Evolutionary conservation across 2,113 vertebrate species (phyloP).

Genomic region (Toxotes jaculatrix): DNA sequence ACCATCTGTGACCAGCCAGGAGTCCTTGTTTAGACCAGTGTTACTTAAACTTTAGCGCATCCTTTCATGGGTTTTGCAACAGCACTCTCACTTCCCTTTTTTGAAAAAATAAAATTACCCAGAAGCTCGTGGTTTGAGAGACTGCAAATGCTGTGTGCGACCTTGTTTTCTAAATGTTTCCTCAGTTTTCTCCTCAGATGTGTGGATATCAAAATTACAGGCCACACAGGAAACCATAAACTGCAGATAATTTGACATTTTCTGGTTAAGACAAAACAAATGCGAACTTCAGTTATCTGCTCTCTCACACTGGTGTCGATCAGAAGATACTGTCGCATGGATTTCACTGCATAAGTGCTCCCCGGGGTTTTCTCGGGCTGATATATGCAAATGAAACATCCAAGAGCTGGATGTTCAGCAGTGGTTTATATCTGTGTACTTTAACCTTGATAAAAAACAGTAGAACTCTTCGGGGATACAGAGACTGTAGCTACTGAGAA

Average conservation of each 20-base stretch:
- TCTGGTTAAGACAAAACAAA: conserved; percentile 1
- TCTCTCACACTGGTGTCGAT: not conserved
- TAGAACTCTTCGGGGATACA: conserved; percentile 41
- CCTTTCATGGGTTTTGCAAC: too few species aligned
- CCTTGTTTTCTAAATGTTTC: conserved; percentile 1
- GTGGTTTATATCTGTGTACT: conserved; percentile 37
- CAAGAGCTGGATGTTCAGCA: conserved; percentile 44
- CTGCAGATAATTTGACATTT: not conserved
- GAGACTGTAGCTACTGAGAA: conserved; percentile 41
- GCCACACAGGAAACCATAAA: not conserved
- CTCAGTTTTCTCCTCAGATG: not conserved
- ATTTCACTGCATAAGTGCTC: conserved; percentile 17
- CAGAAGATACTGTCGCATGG: conserved; percentile 1
- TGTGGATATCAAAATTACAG: not conserved
- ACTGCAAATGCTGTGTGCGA: not conserved
- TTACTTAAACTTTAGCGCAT: conserved; percentile 8
- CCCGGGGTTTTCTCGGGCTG: conserved; percentile 22
- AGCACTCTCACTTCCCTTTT: conserved; percentile 13
- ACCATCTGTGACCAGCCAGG: not conserved
- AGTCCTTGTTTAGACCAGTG: not conserved
- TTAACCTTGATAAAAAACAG: conserved; percentile 65
- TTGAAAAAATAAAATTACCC: not conserved
- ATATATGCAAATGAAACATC: conserved; percentile 36
- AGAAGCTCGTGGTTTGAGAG: not conserved
- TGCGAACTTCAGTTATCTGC: not conserved